Base-by-base conservation (phyloP, 2,797 vertebrate genomes). In the Mormyrus proboscirostris region DNA sequence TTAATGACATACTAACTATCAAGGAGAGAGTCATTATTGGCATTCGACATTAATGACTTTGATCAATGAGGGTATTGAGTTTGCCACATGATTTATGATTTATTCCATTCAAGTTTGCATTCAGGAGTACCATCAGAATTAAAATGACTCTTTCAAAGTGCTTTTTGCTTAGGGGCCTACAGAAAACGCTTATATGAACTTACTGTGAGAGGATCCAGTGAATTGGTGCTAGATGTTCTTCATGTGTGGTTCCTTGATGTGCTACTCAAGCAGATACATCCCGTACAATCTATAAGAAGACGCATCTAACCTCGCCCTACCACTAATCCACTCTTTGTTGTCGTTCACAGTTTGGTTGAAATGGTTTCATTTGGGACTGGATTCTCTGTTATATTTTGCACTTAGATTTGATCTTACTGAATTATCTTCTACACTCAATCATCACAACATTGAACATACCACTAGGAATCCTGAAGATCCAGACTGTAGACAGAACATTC, bases 21-120 rank as follows among this genome's bases (percentile, higher is more conserved):
- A 73, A 88, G 41, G 12, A 29, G 87, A 88, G 57, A 76, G 59
- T 88, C 87, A 29, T 69, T 76, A 88, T 33, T 76, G 59, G n/a
- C 44, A 29, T 88, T n/a, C 38, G 12, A 22, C 7, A 51, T 50
- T 33, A 87, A 59, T 59, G 53, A 19, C 86, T 86, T 14, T 86
- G 50, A 57, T 44, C 86, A 59, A 16, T 22, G 49, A 57, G 49
- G 29, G 51, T 16, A 87, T 33, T 38, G 53, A 87, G 22, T 86
- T 86, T 33, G n/a, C 25, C 50, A 55, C 29, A 86, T 29, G 25
- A 51, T 51, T 12, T 87, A 59, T 59, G 50, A 59, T 87, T 53
- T 87, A 57, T 87, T 44, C 51, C 14, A 59, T 55, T 2, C 7
- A 53, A 4, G 12, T 87, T 87, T 59, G 16, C 29, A 44, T 59